These are phyloP conservation scores for Microcebus tavaratra DNA, from an alignment of 2,113 vertebrate species.

Conservation along the genomic window DNA sequence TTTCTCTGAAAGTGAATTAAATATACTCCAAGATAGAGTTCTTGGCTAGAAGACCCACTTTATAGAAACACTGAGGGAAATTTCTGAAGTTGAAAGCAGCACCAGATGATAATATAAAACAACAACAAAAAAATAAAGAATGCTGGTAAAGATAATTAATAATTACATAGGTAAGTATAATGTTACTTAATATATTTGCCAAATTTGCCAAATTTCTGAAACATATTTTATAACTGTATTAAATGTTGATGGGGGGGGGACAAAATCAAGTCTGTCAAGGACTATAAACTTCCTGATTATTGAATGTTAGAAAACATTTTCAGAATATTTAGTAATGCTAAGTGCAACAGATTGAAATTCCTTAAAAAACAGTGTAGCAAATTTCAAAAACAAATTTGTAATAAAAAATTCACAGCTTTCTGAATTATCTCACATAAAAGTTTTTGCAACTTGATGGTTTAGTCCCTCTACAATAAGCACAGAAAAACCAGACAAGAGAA, in stretches of 20 bases:
- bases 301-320: conserved; percentile 16
- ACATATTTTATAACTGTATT: not conserved
- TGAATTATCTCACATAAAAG: not conserved
- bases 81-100: not conserved
- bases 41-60: not conserved
- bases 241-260: not conserved
- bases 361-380: not conserved
- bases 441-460: not conserved
- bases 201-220: not conserved
- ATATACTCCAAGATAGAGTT: not conserved
- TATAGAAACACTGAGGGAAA: conserved; percentile 20
- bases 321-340: not conserved
- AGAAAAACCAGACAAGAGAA: not conserved
- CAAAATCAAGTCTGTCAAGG: not conserved
- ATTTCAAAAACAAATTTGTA: not conserved
- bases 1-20: not conserved
- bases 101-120: not conserved
- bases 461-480: not conserved
- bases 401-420: not conserved
- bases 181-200: not conserved
- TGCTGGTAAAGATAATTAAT: not conserved
- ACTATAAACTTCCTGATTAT: not conserved
- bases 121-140: not conserved
- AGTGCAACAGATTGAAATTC: not conserved
- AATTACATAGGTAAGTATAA: not conserved